Evolutionary conservation across 1,140 invertebrate species (phyloP).

Genomic region (Panulirus ornatus): DNA sequence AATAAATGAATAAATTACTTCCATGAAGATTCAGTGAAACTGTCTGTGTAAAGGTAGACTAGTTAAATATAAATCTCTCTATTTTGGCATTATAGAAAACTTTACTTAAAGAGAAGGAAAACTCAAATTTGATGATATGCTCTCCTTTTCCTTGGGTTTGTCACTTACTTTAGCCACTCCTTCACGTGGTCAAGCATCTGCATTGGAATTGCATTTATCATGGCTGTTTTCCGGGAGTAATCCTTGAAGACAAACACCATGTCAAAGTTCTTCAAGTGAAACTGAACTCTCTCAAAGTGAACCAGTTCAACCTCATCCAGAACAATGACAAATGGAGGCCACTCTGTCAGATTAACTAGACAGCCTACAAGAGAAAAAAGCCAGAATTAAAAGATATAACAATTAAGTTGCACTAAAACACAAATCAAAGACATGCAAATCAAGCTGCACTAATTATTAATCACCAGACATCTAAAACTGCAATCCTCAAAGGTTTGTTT

Average conservation of each 20-base stretch:
- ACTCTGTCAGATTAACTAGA: slow-evolving; percentile 98
- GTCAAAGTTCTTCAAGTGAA: slow-evolving; percentile 99
- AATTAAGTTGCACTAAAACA: not conserved
- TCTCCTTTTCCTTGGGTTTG: no score
- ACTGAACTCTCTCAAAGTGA: slow-evolving; percentile 99
- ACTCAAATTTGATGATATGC: no score
- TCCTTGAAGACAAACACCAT: slow-evolving; percentile 99
- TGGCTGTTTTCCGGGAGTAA: slow-evolving; percentile 94
- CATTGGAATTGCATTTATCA: slow-evolving; percentile 99
- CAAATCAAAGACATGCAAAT: not conserved
- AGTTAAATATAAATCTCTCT: slow-evolving; percentile 12
- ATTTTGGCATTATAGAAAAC: no score
- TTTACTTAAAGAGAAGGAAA: no score
- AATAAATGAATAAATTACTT: no score
- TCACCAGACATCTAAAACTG: no score
- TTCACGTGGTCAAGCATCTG: slow-evolving; percentile 99
- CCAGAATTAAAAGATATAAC: not conserved
- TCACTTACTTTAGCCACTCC: slow-evolving; percentile 96
- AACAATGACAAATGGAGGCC: slow-evolving; percentile 98
- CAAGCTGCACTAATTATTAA: no score
- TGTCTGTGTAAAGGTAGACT: not conserved
- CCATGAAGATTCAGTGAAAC: no score
- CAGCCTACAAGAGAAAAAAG: slow-evolving; percentile 44
- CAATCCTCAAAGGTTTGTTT: no score
- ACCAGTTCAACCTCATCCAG: slow-evolving; percentile 98